Percentiles rank a stretch among this genome's conserved stretches.
Evolutionary conservation across 2,797 vertebrate species (phyloP).

Genomic region (Hyperoplus immaculatus): DNA sequence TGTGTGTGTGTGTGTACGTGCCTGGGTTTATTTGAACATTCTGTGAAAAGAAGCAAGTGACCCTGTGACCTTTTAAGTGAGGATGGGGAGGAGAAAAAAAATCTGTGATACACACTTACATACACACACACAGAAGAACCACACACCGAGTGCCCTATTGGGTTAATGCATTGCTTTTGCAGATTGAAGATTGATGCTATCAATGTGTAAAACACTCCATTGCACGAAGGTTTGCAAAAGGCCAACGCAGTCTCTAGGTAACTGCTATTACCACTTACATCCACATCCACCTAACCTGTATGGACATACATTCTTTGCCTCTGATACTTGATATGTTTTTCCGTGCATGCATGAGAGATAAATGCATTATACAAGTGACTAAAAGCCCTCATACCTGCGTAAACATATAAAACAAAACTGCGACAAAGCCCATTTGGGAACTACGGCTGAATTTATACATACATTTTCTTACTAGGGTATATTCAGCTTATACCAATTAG

Average conservation of each 20-base stretch:
- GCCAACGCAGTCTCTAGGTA: slow-evolving; percentile 58
- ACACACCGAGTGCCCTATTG: slow-evolving; percentile 22
- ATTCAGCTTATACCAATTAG: slow-evolving; percentile 52
- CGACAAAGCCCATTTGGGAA: slow-evolving; percentile 15
- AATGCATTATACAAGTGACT: slow-evolving; percentile 6
- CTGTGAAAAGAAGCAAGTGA: slow-evolving; percentile 23
- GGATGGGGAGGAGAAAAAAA: slow-evolving; percentile 1
- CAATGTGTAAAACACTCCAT: slow-evolving; percentile 50
- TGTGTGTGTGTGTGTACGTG: no score
- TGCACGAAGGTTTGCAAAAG: slow-evolving; percentile 62
- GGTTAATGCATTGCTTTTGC: slow-evolving; percentile 39
- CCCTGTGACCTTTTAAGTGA: slow-evolving; percentile 41
- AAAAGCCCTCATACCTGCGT: not conserved
- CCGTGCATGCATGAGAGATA: not conserved
- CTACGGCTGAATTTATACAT: slow-evolving; percentile 20
- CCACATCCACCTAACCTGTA: slow-evolving; percentile 18
- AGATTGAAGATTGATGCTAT: slow-evolving; percentile 42
- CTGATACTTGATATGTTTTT: slow-evolving; percentile 1
- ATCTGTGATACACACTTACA: not conserved
- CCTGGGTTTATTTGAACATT: slow-evolving; percentile 19
- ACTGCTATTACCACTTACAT: slow-evolving; percentile 28
- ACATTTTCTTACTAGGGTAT: slow-evolving; percentile 9
- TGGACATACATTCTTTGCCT: not conserved
- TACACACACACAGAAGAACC: not conserved
- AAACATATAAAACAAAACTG: slow-evolving; percentile 12